Evolutionary conservation across 2,113 vertebrate species (phyloP), one percentile per base, ranked within the genome.

Genomic region (Pseudorasbora parva): DNA sequence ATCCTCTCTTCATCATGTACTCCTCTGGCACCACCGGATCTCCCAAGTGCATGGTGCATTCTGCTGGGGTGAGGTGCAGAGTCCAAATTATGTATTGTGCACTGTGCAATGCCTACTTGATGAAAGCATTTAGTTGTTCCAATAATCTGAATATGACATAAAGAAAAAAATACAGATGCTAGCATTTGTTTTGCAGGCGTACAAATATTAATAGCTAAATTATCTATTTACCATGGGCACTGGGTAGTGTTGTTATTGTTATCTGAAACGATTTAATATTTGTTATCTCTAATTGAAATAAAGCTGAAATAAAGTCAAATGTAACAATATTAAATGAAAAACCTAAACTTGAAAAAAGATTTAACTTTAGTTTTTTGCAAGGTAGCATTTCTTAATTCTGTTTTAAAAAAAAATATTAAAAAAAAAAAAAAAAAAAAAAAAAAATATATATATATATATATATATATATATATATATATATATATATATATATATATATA

Each of bases 11-110:
- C 83, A 98, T 99, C 90, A 96, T 98, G 97, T 99, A 96, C 87
- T 99, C 98, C 0, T 99, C 98, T 0, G 98, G 98, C 84, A 99
- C 98, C 25, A 99, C 98, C 0, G 98, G 98, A 1, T 96, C 97
- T 4, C 98, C 98, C 0, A 99, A 99, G 89, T 99, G 98, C 89
- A 98, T 99, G 97, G 98, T 98, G 85, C 98, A 99, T 89, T 99
- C 98, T 0, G 96, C 96, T 0, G 97, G 97, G 96, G 97, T 99
- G 92, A 86, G 96, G n/a, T 49, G 6, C 25, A 3, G 60, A 64
- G 60, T 8, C 62, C 27, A 64, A 66, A 19, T 66, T 3, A 37
- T 41, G 21, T n/a, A 41, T 41, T 69, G 27, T 2, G 37, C 64
- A 21, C 33, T 68, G 30, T 10, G 17, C 64, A 68, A 37, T 37